These are phyloP conservation scores for Cyprinodon tularosa DNA, from an alignment of 2,113 vertebrate species.

Conservation along the genomic window DNA sequence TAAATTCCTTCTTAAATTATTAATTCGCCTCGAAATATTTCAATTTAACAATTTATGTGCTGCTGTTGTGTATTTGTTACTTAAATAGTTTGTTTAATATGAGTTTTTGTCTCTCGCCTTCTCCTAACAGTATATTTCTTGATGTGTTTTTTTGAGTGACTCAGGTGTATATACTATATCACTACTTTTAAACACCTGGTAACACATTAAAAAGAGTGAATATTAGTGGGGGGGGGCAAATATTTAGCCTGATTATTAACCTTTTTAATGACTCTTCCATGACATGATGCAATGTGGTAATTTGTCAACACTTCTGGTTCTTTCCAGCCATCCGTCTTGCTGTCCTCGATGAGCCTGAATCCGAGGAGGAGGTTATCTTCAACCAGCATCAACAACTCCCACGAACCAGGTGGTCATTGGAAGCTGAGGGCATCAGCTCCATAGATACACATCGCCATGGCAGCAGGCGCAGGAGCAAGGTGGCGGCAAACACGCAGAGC, in stretches of 20 bases:
- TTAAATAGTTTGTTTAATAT: too few species aligned
- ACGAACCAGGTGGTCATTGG: constrained; percentile 53
- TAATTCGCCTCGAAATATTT: too few species aligned
- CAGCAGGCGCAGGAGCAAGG: constrained; percentile 45
- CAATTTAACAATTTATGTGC: too few species aligned
- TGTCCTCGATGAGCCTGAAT: constrained; percentile 64
- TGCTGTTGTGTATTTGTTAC: too few species aligned
- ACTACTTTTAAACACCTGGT: too few species aligned
- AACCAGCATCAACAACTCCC: constrained; percentile 42
- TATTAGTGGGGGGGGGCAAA: too few species aligned
- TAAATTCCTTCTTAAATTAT: not conserved
- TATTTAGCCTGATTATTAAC: not conserved
- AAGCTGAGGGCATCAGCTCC: constrained; percentile 32
- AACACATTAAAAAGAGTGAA: too few species aligned
- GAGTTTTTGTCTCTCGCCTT: too few species aligned
- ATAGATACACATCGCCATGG: constrained; percentile 20
- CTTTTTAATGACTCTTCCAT: not conserved
- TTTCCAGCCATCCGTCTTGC: constrained; percentile 73
- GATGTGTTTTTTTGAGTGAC: too few species aligned
- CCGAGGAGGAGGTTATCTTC: constrained; percentile 71
- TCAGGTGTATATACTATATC: too few species aligned
- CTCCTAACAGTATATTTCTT: too few species aligned
- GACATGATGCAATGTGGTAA: not conserved
- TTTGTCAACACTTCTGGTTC: not conserved
- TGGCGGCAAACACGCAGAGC: constrained; percentile 39